A percentile compares a stretch with the other conserved stretches of the same genome.
These are phyloP conservation scores for Orestias chungarensis DNA, from an alignment of 2,797 vertebrate species.

Conservation along the genomic window DNA sequence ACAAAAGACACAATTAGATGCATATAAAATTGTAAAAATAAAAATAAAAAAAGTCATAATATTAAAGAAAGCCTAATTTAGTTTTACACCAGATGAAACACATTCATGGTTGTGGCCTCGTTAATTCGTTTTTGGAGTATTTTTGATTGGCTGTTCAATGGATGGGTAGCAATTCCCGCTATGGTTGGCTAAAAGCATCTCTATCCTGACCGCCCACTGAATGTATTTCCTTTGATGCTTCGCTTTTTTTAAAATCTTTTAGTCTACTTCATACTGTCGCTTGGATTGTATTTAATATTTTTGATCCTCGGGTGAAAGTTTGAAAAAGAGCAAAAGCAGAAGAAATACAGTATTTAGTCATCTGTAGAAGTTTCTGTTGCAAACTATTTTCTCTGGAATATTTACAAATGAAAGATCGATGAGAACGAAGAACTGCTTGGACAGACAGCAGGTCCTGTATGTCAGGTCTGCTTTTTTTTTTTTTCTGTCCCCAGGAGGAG, in stretches of 20 bases:
- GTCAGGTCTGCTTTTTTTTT: constrained; percentile 26
- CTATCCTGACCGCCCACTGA: background rate
- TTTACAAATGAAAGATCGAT: too few species aligned
- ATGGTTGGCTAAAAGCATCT: background rate
- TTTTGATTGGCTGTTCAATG: background rate
- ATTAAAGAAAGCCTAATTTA: background rate
- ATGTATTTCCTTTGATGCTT: background rate
- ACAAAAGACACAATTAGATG: too few species aligned
- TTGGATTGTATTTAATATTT: background rate
- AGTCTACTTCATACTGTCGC: background rate
- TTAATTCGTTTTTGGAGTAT: too few species aligned
- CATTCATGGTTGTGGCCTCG: too few species aligned
- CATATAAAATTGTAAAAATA: too few species aligned
- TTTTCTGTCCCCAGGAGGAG: constrained; percentile 7
- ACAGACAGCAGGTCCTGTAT: constrained; percentile 37
- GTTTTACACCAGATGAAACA: too few species aligned
- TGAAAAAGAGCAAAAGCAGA: background rate
- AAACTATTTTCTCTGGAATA: background rate
- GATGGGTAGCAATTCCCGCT: background rate
- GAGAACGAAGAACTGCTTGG: too few species aligned
- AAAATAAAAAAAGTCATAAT: too few species aligned
- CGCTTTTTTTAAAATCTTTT: background rate
- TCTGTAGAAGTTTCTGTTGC: background rate
- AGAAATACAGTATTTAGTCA: background rate
- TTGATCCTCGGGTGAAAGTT: background rate